Evolutionary conservation across 2,797 vertebrate genomes (phyloP).

Genomic region (Triplophysa yarkandensis): DNA sequence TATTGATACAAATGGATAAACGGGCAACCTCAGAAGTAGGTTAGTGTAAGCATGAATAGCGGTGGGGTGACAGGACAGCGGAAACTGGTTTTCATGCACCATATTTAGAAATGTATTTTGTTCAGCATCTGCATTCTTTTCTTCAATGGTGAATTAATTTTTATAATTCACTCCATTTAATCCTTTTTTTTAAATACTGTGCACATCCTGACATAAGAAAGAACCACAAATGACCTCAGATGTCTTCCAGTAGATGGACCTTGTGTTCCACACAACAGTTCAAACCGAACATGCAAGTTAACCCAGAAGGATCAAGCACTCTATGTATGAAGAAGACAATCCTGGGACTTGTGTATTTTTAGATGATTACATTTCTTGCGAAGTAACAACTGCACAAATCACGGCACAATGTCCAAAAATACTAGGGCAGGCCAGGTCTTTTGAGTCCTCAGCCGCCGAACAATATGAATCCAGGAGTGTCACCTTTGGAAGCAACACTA

Average conservation of each 20-base stretch:
- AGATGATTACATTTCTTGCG: slow-evolving; percentile 15
- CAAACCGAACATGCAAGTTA: slow-evolving; percentile 19
- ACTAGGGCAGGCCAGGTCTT: slow-evolving; percentile 1
- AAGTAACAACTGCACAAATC: slow-evolving; percentile 18
- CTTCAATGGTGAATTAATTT: not conserved
- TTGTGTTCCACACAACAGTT: slow-evolving; percentile 9
- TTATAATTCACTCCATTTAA: not conserved
- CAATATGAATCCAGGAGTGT: slow-evolving; percentile 61
- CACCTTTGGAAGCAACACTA: slow-evolving; percentile 66
- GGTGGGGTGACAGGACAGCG: not conserved
- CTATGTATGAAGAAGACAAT: slow-evolving; percentile 15
- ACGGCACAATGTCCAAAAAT: slow-evolving; percentile 26
- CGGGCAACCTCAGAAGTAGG: slow-evolving; percentile 8
- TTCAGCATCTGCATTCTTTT: not conserved
- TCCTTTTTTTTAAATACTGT: not conserved
- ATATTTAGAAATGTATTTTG: not conserved
- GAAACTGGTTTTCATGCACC: not conserved
- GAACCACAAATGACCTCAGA: slow-evolving; percentile 8
- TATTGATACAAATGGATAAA: slow-evolving; percentile 22
- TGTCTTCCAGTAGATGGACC: not conserved
- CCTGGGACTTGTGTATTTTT: slow-evolving; percentile 21
- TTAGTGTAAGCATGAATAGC: not conserved
- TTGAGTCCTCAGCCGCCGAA: slow-evolving; percentile 11
- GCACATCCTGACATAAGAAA: not conserved
- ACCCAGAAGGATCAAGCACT: slow-evolving; percentile 35